Evolutionary conservation across 92 coral and sea anemone species (phyloP).

Genomic region (Actinernus sp.): DNA sequence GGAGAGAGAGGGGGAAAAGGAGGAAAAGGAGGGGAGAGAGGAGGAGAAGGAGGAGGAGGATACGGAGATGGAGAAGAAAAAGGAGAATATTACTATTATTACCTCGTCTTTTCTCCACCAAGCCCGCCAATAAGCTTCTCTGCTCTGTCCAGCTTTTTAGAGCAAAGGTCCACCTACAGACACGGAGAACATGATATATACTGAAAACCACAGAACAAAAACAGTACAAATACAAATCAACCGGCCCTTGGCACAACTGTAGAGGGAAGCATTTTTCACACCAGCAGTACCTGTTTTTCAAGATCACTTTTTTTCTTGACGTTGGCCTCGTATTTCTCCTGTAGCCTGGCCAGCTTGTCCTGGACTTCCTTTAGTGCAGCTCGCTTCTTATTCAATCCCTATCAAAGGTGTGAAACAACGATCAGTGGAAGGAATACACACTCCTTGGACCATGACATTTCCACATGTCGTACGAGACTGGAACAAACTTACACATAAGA

Average conservation of each 20-base stretch:
- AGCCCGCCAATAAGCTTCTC: conserved; percentile 97
- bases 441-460: background rate
- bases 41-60: too few species aligned
- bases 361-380: conserved; percentile 97
- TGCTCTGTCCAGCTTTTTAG: conserved; percentile 97
- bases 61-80: too few species aligned
- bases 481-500: background rate
- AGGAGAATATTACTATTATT: too few species aligned
- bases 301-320: conserved; percentile 97
- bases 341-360: conserved; percentile 95
- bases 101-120: conserved; percentile 98
- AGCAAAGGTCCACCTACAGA: conserved; percentile 91
- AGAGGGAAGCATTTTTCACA: too few species aligned
- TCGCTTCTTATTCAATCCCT: conserved; percentile 96
- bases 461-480: background rate
- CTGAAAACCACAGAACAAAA: too few species aligned
- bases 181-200: background rate
- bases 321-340: conserved; percentile 97
- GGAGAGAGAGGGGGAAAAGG: too few species aligned
- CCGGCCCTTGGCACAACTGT: too few species aligned
- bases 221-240: too few species aligned
- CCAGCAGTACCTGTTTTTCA: conserved; percentile 98
- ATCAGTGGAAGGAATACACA: background rate
- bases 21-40: too few species aligned
- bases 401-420: too few species aligned